Evolutionary conservation across 1,140 invertebrate species (phyloP).

Genomic region (Spodoptera litura): DNA sequence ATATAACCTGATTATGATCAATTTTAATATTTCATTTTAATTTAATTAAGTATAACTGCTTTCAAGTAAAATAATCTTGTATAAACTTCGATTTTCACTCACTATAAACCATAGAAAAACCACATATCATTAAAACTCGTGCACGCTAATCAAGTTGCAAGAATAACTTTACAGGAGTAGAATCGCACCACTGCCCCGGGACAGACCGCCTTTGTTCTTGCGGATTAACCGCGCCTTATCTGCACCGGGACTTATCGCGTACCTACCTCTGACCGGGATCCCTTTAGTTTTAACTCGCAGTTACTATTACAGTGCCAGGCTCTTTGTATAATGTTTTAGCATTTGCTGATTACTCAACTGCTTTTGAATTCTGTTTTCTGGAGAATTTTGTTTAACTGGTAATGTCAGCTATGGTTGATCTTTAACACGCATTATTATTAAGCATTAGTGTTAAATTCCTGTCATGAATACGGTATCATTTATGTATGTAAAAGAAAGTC

Average conservation of each 20-base stretch:
- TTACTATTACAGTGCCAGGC: constrained; percentile 2
- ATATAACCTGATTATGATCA: too few species aligned
- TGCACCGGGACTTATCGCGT: constrained; percentile 59
- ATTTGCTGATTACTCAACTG: neutral
- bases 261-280: constrained; percentile 62
- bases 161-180: constrained; percentile 53
- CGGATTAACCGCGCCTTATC: constrained; percentile 66
- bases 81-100: too few species aligned
- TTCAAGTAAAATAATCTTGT: too few species aligned
- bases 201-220: constrained; percentile 68
- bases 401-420: too few species aligned
- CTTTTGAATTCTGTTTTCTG: too few species aligned
- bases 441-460: too few species aligned
- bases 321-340: constrained; percentile 6
- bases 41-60: too few species aligned
- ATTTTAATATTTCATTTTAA: too few species aligned
- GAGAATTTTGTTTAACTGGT: neutral
- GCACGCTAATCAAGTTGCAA: neutral
- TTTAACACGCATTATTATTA: too few species aligned
- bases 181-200: constrained; percentile 56
- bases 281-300: neutral
- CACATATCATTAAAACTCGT: neutral
- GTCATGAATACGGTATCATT: too few species aligned
- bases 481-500: too few species aligned
- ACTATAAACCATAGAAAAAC: neutral